These are phyloP conservation scores for Charanyca ferruginea DNA, from an alignment of 2,888 invertebrate genomes.

Conservation along the genomic window DNA sequence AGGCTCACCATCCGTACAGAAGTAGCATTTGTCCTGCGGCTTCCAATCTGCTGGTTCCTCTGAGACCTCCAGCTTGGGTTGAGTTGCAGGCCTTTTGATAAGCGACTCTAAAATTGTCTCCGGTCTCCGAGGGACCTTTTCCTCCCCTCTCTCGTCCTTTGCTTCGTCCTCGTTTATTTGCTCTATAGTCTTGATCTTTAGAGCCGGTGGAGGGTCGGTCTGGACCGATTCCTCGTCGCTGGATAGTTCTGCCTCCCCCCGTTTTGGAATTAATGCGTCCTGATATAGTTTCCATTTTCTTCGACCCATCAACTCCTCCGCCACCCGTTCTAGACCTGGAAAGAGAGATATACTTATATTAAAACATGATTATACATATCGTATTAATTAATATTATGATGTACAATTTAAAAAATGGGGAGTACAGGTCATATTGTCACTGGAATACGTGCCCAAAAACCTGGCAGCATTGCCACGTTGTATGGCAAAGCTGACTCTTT, in stretches of 20 bases:
- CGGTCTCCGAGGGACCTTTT: constrained; percentile 75
- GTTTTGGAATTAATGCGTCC: constrained; percentile 92
- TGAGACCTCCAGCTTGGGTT: constrained; percentile 83
- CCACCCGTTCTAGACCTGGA: constrained; percentile 98
- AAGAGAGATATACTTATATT: constrained; percentile 45
- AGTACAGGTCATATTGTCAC: too few relatives aligned
- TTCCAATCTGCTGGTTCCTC: constrained; percentile 94
- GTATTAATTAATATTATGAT: too few relatives aligned
- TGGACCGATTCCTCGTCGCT: constrained; percentile 88
- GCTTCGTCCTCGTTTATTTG: constrained; percentile 88
- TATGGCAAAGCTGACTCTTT: too few relatives aligned
- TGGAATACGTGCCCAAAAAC: too few relatives aligned
- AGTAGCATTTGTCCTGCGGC: constrained; percentile 96
- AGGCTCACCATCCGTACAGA: constrained; percentile 92
- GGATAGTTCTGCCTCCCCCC: constrained; percentile 83
- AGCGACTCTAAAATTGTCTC: constrained; percentile 90
- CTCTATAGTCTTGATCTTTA: constrained; percentile 90
- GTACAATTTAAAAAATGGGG: too few relatives aligned
- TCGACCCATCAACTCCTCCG: constrained; percentile 99
- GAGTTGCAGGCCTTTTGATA: constrained; percentile 88
- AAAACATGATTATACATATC: neutral
- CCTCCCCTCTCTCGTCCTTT: constrained; percentile 68
- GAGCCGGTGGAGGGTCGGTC: constrained; percentile 86
- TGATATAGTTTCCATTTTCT: constrained; percentile 98
- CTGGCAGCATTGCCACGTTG: too few relatives aligned